Evolutionary conservation across 2,888 invertebrate genomes (phyloP), one percentile per base, ranked within the genome.

Genomic region (Oeneis ivallda): DNA sequence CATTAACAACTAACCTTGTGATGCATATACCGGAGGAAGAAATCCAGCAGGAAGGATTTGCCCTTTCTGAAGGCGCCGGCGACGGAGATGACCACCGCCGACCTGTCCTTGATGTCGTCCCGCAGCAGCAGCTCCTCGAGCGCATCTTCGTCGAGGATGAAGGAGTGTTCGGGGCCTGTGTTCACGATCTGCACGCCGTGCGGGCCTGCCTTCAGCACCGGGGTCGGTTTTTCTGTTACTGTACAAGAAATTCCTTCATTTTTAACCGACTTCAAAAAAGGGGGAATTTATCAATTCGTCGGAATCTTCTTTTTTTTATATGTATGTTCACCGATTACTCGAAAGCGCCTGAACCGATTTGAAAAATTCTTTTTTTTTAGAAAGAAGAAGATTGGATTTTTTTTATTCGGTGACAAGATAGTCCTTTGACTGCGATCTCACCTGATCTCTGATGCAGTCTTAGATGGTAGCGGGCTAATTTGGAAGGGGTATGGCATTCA

Each of bases 41-140:
- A 99, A 89, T 99, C 98, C 37, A 99, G 93, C 69, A 99, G 93
- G 87, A 99, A 99, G 63, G 98, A 98, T 92, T 99, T 99, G 73
- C 99, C 99, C 91, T 99, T 99, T 43, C 99, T 94, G 88, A 99
- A 99, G 61, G 99, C 98, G 60, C 99, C 99, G 10, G 99, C 99
- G 47, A 99, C 98, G 3, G 99, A 98, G 6, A 99, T 95, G 47
- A 99, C 96, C 62, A 98, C 96, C 26, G 98, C 96, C 80, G 95
- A 94, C 69, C 96, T 93, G 84, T 98, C 97, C 80, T 94, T 95
- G 65, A 98, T 89, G 73, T 96, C 95, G 71, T 96, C 95, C 64
- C 94, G 93, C 74, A 96, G 93, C 9, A 98, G 93, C 72, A 98
- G 94, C 76, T 93, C 92, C 59, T 93, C 93, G 72, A 96, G 93